These are phyloP conservation scores for Platynereis dumerilii DNA, from an alignment of 2,888 invertebrate species.

Conservation along the genomic window DNA sequence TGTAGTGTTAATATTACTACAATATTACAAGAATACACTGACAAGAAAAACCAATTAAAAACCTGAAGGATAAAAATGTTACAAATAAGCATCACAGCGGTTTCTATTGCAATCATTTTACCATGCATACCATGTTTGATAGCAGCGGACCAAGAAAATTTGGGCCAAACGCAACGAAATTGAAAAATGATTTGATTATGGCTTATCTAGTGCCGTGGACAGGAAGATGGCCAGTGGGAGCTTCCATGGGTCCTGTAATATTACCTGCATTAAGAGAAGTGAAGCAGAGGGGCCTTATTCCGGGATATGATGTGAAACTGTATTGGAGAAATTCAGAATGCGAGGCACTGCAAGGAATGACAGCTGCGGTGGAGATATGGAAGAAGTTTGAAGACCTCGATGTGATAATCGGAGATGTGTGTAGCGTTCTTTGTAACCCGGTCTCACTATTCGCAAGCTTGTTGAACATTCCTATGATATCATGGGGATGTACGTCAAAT, in stretches of 20 bases:
- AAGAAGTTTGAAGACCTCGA: neutral
- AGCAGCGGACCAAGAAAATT: too few relatives aligned
- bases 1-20: too few relatives aligned
- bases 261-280: neutral
- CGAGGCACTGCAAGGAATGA: neutral
- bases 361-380: neutral
- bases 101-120: too few relatives aligned
- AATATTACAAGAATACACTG: too few relatives aligned
- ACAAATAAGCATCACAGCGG: too few relatives aligned
- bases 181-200: neutral
- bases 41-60: too few relatives aligned
- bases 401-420: neutral
- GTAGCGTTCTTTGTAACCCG: neutral
- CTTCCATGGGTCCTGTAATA: neutral
- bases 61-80: too few relatives aligned
- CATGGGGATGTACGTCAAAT: neutral
- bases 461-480: neutral
- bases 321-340: neutral
- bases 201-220: conserved; percentile 4
- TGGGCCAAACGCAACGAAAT: too few relatives aligned
- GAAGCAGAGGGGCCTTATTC: neutral
- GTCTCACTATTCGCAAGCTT: neutral
- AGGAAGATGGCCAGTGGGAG: neutral
- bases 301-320: neutral
- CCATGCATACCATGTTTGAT: too few relatives aligned